These are phyloP conservation scores for Sebastes cheni DNA, from an alignment of 2,797 vertebrate genomes.

Conservation along the genomic window DNA sequence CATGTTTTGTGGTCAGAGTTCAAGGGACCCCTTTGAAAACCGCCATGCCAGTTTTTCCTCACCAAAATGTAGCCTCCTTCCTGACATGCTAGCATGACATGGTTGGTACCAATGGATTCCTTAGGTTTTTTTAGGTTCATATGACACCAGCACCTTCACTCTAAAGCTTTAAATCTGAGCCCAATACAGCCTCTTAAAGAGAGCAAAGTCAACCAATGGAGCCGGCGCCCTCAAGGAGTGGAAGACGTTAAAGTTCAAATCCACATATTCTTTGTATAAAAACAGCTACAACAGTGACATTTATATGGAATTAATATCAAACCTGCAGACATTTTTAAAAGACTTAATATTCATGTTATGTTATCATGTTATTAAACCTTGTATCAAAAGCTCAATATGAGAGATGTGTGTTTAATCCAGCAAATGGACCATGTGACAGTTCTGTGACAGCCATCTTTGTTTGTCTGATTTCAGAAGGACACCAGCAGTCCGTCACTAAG, in stretches of 20 bases:
- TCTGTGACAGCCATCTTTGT: conserved; percentile 1
- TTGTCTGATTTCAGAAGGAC: conserved; percentile 86
- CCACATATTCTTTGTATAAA: background rate
- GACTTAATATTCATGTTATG: background rate
- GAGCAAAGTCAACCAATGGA: no score
- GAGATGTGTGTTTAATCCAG: background rate
- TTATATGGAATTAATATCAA: background rate
- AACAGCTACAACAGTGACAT: background rate
- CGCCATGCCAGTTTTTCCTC: no score
- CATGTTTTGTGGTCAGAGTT: no score
- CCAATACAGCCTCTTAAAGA: no score
- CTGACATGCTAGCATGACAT: no score
- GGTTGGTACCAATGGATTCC: no score
- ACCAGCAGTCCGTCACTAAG: conserved; percentile 89
- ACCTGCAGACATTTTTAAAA: background rate
- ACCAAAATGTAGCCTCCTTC: no score
- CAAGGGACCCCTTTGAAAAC: no score
- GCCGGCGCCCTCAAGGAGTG: no score
- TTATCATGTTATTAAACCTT: background rate
- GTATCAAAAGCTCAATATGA: background rate
- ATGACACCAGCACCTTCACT: no score
- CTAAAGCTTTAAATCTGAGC: background rate
- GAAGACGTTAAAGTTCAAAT: background rate
- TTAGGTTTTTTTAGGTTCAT: no score
- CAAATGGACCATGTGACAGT: background rate